Base-by-base conservation (phyloP, 37 sponge, comb jelly and placozoan genomes). In the Cladorhizidae sp. region DNA sequence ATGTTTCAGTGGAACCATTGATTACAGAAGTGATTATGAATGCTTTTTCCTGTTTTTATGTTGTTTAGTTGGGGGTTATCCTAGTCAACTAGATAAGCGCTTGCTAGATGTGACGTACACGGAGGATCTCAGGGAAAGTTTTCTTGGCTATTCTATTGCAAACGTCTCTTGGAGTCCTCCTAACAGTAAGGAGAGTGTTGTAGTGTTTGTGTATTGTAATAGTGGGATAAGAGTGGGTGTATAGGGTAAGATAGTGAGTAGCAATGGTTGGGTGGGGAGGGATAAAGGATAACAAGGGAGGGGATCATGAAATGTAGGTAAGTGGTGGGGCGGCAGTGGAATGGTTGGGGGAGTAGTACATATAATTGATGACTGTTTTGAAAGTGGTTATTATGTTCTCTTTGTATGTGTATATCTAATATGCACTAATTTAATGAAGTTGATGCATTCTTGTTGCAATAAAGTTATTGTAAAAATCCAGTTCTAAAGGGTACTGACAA, bases 101-200 rank as follows among this genome's bases (percentile, higher is more conserved):
- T 32, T 54, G 0, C 61, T 82, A 1, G 14, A 21, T 22, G 74
- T 82, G 1, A 32, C 26, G 8, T 82, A 64, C 62, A 64, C 50
- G 0, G 83, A 82, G 65, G 83, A 82, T 64, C 3, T 22, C 1
- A 62, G 83, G 39, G 37, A 63, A 12, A 65, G 52, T 14, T 82
- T 41, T 33, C 50, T 72, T 32, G 74, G 83, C 63, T 82, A 82
- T 38, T 40, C 83, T 5, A 67, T 73, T 40, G 74, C 64, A 20
- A 61, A 73, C 51, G 3, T 82, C 37, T 41, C 64, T 15, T 82
- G 83, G 83, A n/a, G 22, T 3, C 17, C 9, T 20, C 64, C 74
- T 18, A 42, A 41, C 15, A 62, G 74, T 74, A 63, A 15, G 65
- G 38, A 33, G 0, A 9, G 2, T 41, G 45, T 79, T 32, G 22